Conservation (phyloP, 2,888 invertebrate species). For the Morinoia aosen region DNA sequence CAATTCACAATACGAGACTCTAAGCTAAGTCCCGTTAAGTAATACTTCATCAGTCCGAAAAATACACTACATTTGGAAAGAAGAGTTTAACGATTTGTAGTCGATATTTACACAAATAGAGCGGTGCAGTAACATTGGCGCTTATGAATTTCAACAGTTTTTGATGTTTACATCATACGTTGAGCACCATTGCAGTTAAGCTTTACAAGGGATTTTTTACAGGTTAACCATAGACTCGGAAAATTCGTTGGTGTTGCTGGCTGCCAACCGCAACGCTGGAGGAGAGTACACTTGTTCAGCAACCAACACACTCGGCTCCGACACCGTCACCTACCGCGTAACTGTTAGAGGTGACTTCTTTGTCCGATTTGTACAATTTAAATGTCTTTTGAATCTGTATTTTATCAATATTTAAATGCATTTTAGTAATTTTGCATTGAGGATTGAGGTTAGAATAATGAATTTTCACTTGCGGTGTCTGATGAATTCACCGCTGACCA, state of each 20-base stretch:
- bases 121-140: not conserved
- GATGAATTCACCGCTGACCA: no score
- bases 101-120: not conserved
- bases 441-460: not conserved
- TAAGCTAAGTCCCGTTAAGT: no score
- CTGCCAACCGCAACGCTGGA: slow-evolving; percentile 55
- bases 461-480: not conserved
- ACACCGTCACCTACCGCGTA: slow-evolving; percentile 60
- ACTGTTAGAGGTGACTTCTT: slow-evolving; percentile 59
- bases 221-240: slow-evolving; percentile 62
- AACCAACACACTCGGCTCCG: slow-evolving; percentile 58
- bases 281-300: slow-evolving; percentile 58
- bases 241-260: slow-evolving; percentile 59
- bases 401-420: not conserved
- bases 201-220: not conserved
- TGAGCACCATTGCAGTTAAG: not conserved
- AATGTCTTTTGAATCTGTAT: not conserved
- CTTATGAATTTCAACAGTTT: not conserved
- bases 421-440: not conserved
- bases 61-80: no score
- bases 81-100: no score
- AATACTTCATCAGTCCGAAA: no score
- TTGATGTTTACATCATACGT: not conserved
- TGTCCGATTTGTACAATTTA: not conserved
- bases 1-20: no score